A percentile compares a stretch with the other conserved stretches of the same genome.
Conservation (phyloP, 2,888 invertebrate genomes). For the Leptinotarsa juncta region DNA sequence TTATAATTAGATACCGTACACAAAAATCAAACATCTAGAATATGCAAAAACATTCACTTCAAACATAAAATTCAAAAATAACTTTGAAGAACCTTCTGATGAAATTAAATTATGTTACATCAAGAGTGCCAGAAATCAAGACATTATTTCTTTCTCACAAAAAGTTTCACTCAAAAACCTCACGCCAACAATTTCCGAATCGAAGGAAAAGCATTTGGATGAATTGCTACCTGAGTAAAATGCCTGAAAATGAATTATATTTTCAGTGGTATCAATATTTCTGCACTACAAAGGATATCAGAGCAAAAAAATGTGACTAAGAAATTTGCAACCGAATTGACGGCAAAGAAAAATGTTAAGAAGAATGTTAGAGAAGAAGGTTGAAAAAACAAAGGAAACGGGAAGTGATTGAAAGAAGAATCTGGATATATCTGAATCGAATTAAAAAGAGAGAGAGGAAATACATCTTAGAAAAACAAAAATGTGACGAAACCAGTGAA, state of each 20-base stretch:
- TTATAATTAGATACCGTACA: neutral
- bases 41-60: neutral
- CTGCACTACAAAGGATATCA: neutral
- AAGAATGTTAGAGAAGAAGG: neutral
- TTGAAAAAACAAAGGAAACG: neutral
- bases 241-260: neutral
- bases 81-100: neutral
- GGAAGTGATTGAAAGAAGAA: neutral
- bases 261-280: slow-evolving; percentile 6
- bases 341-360: slow-evolving; percentile 37
- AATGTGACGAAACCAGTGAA: too few species aligned
- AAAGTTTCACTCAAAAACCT: slow-evolving; percentile 14
- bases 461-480: too few species aligned
- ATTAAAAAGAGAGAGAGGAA: neutral
- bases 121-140: slow-evolving; percentile 9
- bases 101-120: slow-evolving; percentile 10
- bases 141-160: slow-evolving; percentile 16
- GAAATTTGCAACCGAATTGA: slow-evolving; percentile 29
- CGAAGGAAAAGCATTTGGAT: slow-evolving; percentile 8
- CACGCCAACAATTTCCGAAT: slow-evolving; percentile 15
- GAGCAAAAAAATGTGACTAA: slow-evolving; percentile 1
- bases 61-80: neutral
- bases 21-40: neutral
- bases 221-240: neutral
- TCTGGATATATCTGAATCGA: neutral